Evolutionary conservation across 2,888 invertebrate genomes (phyloP), one percentile per base, ranked within the genome.

Genomic region (Macropis europaea): DNA sequence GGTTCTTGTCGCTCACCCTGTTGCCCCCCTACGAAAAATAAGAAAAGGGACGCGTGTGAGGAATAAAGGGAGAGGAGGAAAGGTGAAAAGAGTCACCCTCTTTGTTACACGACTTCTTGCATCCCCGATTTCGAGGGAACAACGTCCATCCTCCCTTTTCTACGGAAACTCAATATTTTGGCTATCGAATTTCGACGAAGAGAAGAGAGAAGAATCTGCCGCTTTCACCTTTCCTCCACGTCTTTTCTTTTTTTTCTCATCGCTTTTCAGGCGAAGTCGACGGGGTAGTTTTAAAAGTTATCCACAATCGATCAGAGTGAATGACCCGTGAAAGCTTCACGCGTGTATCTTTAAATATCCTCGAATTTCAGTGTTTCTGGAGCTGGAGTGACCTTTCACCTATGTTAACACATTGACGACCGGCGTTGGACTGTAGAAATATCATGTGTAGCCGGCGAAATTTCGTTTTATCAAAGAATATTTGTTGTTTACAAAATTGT

Each of bases 121-220:
- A 73, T 77, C 71, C 70, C 59, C 73, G 71, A 67, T 69, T 57
- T 64, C 43, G 32, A 40, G 63, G 78, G 68, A 38, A 59, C 59
- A 62, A 24, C 67, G 77, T 81, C 75, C 80, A 72, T 78, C 76
- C 68, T 52, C 59, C 57, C 64, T 56, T 74, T 73, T 73, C 73
- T 66, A 47, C 64, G 74, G 81, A 85, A 86, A 88, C 83, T 84
- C 87, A 87, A 87, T 88, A 88, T 88, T 88, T 87, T 87, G 86
- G 80, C 84, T 85, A 88, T 87, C 86, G 82, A 82, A 72, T 86
- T 86, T 82, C 85, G 30, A 62, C 68, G 71, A 50, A 48, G 26
- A 56, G 6, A 57, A 50, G 47, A 13, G 53, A 59, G 57, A 43
- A 1, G 28, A 19, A 22, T 24, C 47, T 38, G 57, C 47, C 52